Evolutionary conservation across 2,797 vertebrate species (phyloP).

Genomic region (Chelon labrosus): DNA sequence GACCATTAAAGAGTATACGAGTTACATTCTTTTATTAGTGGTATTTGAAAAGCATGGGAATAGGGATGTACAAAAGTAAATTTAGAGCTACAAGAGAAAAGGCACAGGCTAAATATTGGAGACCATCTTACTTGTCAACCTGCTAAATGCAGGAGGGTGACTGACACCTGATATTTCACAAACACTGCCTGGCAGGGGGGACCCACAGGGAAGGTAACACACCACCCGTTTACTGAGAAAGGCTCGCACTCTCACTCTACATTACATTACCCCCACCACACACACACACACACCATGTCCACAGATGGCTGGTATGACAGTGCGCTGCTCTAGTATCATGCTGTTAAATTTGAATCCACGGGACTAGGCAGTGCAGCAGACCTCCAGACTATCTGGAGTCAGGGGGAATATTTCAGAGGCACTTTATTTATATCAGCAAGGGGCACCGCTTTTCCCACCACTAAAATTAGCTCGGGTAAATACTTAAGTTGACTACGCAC

Average conservation of each 20-base stretch:
- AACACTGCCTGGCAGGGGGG: constrained; percentile 83
- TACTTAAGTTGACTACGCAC: constrained; percentile 82
- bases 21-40: background rate
- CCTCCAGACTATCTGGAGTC: constrained; percentile 98
- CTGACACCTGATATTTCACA: constrained; percentile 82
- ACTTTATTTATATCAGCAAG: constrained; percentile 94
- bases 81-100: constrained; percentile 40
- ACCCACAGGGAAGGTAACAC: constrained; percentile 80
- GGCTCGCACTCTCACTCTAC: constrained; percentile 73
- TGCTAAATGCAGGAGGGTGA: constrained; percentile 73
- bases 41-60: constrained; percentile 8
- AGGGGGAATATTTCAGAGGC: constrained; percentile 93
- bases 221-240: constrained; percentile 81
- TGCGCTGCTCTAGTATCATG: constrained; percentile 91
- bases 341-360: constrained; percentile 94
- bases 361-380: constrained; percentile 88
- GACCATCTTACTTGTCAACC: constrained; percentile 72
- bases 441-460: constrained; percentile 83
- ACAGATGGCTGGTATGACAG: constrained; percentile 91
- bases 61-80: constrained; percentile 25
- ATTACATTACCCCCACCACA: constrained; percentile 82
- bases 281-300: constrained; percentile 58
- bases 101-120: constrained; percentile 58
- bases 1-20: background rate
- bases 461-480: constrained; percentile 89